Evolutionary conservation across 2,888 invertebrate genomes (phyloP).

Genomic region (Cheilosia pagana): DNA sequence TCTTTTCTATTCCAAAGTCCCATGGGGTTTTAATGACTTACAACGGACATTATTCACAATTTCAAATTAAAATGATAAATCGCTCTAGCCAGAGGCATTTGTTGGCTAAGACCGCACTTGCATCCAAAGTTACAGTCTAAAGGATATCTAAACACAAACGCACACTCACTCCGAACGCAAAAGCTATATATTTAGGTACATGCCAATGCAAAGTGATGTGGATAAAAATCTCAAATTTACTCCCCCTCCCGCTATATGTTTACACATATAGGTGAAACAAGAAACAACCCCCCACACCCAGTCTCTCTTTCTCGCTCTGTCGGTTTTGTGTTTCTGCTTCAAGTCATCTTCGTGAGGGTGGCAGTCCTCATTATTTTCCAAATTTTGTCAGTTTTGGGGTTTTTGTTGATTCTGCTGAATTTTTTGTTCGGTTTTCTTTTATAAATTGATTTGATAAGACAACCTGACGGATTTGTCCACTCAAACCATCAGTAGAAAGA

Average conservation of each 20-base stretch:
- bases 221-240: slow-evolving; percentile 25
- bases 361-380: slow-evolving; percentile 65
- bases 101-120: slow-evolving; percentile 37
- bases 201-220: slow-evolving; percentile 36
- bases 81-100: slow-evolving; percentile 52
- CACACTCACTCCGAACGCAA: slow-evolving; percentile 18
- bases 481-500: slow-evolving; percentile 44
- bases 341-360: slow-evolving; percentile 52
- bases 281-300: background rate
- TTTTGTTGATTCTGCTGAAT: slow-evolving; percentile 54
- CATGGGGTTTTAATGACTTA: slow-evolving; percentile 70
- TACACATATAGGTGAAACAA: slow-evolving; percentile 27
- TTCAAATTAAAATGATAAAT: slow-evolving; percentile 74
- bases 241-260: slow-evolving; percentile 18
- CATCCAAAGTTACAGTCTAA: slow-evolving; percentile 22
- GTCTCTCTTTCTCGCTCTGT: background rate
- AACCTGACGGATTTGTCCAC: slow-evolving; percentile 72
- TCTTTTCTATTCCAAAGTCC: slow-evolving; percentile 36
- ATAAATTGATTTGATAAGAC: slow-evolving; percentile 75
- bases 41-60: slow-evolving; percentile 69
- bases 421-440: slow-evolving; percentile 52
- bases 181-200: slow-evolving; percentile 52
- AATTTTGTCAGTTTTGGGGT: slow-evolving; percentile 43
- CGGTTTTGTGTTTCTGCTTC: slow-evolving; percentile 35
- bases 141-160: background rate